phyloP scores from a whole-genome alignment of 2,113 vertebrate species.

The Mobula birostris region DNA sequence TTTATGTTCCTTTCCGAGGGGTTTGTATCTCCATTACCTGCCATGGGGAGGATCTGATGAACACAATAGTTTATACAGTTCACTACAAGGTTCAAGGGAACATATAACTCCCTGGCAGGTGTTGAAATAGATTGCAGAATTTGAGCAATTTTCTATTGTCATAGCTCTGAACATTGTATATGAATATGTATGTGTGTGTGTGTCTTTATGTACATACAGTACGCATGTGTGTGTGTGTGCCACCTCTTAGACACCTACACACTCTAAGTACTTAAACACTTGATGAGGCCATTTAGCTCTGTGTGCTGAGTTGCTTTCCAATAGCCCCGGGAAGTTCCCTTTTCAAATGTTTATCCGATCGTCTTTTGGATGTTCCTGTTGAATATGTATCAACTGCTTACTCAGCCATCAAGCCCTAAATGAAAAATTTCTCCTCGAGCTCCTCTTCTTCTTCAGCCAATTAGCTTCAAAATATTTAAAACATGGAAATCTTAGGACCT shows the following conservation, averaged over 20 bases:
- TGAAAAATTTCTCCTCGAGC: no score
- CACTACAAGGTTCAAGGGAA: not conserved
- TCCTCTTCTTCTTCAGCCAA: no score
- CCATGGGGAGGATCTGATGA: no score
- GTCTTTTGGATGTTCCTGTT: not conserved
- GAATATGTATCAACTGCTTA: not conserved
- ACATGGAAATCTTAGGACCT: no score
- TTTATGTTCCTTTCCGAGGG: not conserved
- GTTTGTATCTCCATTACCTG: no score
- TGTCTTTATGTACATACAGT: not conserved
- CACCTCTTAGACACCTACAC: no score
- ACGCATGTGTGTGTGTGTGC: not conserved
- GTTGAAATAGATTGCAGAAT: not conserved
- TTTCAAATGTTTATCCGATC: not conserved
- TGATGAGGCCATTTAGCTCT: not conserved
- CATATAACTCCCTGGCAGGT: not conserved
- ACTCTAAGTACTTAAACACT: no score
- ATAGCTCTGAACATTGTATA: not conserved
- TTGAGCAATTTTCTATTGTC: not conserved
- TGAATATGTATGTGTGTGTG: not conserved
- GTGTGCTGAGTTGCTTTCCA: not conserved
- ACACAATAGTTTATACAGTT: not conserved
- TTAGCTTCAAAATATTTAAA: no score
- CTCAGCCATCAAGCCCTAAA: not conserved
- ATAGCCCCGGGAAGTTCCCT: not conserved